A percentile compares a stretch with the other conserved stretches of the same genome.
Evolutionary conservation across 2,113 vertebrate species (phyloP).

Genomic region (Xerus inauris): DNA sequence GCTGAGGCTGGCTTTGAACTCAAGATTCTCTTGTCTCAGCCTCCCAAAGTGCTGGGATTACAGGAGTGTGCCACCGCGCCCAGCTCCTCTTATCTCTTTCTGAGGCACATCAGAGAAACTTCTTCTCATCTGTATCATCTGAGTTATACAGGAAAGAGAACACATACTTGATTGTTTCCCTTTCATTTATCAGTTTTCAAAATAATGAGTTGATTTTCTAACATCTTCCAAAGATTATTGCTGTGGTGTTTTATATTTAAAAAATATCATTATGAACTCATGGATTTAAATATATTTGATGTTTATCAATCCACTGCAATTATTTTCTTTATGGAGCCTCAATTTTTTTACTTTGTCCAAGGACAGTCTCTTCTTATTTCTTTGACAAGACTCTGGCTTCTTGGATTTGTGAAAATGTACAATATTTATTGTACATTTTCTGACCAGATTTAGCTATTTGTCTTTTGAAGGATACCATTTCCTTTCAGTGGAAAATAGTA

Average conservation of each 20-base stretch:
- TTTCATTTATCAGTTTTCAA: slow-evolving; percentile 21
- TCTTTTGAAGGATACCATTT: not conserved
- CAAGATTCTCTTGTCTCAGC: too few relatives aligned
- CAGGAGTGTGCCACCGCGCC: too few relatives aligned
- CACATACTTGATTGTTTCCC: not conserved
- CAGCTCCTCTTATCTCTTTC: too few relatives aligned
- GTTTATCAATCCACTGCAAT: not conserved
- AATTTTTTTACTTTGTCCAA: not conserved
- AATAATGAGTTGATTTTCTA: slow-evolving; percentile 25
- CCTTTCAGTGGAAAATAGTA: not conserved
- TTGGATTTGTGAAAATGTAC: too few relatives aligned
- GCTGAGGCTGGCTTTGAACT: too few relatives aligned
- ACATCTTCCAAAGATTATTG: not conserved
- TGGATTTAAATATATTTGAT: not conserved
- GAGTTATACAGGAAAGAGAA: not conserved
- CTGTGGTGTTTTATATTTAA: not conserved
- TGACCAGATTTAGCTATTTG: not conserved
- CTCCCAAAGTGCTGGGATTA: too few relatives aligned
- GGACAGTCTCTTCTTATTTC: not conserved
- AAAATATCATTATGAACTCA: not conserved
- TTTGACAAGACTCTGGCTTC: not conserved
- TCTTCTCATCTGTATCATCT: too few relatives aligned
- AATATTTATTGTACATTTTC: not conserved
- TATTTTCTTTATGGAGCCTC: not conserved
- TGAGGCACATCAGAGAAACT: too few relatives aligned